Base-by-base conservation (phyloP, 2,797 vertebrate species). In the Channa striata region DNA sequence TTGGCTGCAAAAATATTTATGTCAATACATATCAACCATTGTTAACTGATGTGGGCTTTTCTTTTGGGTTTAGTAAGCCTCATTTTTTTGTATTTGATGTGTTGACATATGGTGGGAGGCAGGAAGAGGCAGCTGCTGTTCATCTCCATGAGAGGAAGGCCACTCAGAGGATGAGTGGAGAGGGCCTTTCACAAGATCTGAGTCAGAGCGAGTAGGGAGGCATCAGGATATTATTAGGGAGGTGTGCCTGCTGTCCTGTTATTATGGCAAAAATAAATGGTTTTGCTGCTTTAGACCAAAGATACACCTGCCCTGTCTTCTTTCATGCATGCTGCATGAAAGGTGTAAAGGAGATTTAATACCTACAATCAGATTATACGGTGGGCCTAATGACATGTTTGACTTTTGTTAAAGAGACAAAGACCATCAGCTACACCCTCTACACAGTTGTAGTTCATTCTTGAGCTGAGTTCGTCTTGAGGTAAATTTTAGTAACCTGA, bases 161-260 rank as follows among this genome's bases (percentile, higher is more conserved):
- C 74, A 61, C 86, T 80, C 65, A 81, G 85, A 83, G 81, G 77
- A 85, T 69, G 87, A 87, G 87, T 84, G 83, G 76, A 90, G 79
- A 78, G 76, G 72, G 77, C 75, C 82, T 87, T 81, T 83, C 63
- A 77, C 84, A 63, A 77, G 77, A 78, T 84, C 75, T 91, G 90
- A 92, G 88, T 91, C 91, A 91, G 68, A 78, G 71, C 59, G 81
- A 89, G 89, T 83, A 86, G 85, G 87, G 90, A 87, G 84, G 85
- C 81, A 68, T 83, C 72, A 53, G 82, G 89, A 88, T 89, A 88
- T 91, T 87, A 90, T 90, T 91, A 87, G 83, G 87, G 89, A 87
- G 89, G 89, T 84, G 85, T 78, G 82, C 79, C 70, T 77, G 84
- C 82, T 71, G 77, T 81, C 82, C 85, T 84, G 84, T 84, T 87